phyloP scores from a whole-genome alignment of 2,888 invertebrate species.

The Amorpha juglandis region DNA sequence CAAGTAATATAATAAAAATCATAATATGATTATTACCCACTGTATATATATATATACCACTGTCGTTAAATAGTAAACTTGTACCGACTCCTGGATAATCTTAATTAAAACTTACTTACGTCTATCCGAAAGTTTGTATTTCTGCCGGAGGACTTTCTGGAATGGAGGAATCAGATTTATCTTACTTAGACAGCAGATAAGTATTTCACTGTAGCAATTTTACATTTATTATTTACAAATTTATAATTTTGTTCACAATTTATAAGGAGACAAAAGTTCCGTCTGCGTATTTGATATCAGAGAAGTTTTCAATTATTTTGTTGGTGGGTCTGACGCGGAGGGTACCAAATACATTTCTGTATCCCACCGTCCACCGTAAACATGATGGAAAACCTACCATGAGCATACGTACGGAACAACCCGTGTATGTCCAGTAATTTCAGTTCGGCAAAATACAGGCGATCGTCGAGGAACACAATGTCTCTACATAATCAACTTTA shows the following conservation, averaged over 20 bases:
- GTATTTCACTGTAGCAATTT: background rate
- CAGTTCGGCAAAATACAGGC: too few relatives aligned
- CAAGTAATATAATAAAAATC: too few relatives aligned
- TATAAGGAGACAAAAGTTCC: background rate
- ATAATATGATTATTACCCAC: background rate
- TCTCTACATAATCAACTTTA: too few relatives aligned
- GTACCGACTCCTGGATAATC: background rate
- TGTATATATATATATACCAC: background rate
- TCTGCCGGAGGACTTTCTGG: background rate
- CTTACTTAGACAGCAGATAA: background rate
- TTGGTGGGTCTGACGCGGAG: too few relatives aligned
- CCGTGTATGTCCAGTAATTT: too few relatives aligned
- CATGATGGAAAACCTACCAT: too few relatives aligned
- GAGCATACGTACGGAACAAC: too few relatives aligned
- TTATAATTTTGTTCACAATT: background rate
- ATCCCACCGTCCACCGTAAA: too few relatives aligned
- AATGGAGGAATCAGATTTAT: background rate
- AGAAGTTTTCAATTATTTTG: too few relatives aligned
- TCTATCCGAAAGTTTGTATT: conserved; percentile 5
- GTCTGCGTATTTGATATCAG: background rate
- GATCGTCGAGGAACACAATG: too few relatives aligned
- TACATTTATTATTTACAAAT: background rate
- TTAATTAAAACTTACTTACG: conserved; percentile 19
- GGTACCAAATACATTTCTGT: too few relatives aligned
- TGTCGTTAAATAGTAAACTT: background rate